A percentile compares a stretch with the other conserved stretches of the same genome.
These are phyloP conservation scores for Eubasilissa splendida DNA, from an alignment of 2,888 invertebrate genomes.

Conservation along the genomic window DNA sequence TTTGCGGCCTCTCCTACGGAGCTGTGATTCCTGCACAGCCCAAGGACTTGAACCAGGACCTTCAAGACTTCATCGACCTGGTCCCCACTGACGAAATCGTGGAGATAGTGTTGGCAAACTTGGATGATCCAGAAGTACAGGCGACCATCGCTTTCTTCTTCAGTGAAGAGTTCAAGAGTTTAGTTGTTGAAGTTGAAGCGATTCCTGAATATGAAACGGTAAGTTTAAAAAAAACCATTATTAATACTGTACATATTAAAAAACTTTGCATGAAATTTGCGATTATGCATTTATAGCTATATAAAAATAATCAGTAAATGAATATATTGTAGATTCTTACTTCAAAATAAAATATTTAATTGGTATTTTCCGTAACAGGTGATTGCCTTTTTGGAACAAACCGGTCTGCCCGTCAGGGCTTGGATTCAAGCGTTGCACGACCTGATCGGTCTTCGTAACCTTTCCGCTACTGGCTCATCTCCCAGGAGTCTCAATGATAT, in stretches of 20 bases:
- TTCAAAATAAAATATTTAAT: too few relatives aligned
- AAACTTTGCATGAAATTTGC: too few relatives aligned
- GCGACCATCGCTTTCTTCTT: constrained; percentile 36
- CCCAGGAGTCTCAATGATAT: constrained; percentile 28
- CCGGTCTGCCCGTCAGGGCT: constrained; percentile 37
- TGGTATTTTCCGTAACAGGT: constrained; percentile 5
- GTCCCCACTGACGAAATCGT: constrained; percentile 40
- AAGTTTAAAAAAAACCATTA: background rate
- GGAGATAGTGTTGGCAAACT: constrained; percentile 28
- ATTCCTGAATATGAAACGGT: constrained; percentile 45
- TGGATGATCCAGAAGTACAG: constrained; percentile 46
- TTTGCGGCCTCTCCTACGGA: constrained; percentile 19
- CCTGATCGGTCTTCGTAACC: constrained; percentile 15
- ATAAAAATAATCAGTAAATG: too few relatives aligned
- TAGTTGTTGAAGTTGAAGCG: constrained; percentile 35
- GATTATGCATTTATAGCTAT: too few relatives aligned
- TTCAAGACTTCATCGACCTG: constrained; percentile 46
- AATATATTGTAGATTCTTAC: too few relatives aligned
- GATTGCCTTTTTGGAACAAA: constrained; percentile 27
- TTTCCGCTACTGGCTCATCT: background rate
- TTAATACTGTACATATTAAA: too few relatives aligned
- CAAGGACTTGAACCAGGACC: constrained; percentile 34
- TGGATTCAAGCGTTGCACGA: constrained; percentile 45
- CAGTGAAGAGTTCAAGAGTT: constrained; percentile 40
- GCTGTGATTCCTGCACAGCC: background rate